Evolutionary conservation across 2,888 invertebrate genomes (phyloP).

Genomic region (Pheosia gnoma): DNA sequence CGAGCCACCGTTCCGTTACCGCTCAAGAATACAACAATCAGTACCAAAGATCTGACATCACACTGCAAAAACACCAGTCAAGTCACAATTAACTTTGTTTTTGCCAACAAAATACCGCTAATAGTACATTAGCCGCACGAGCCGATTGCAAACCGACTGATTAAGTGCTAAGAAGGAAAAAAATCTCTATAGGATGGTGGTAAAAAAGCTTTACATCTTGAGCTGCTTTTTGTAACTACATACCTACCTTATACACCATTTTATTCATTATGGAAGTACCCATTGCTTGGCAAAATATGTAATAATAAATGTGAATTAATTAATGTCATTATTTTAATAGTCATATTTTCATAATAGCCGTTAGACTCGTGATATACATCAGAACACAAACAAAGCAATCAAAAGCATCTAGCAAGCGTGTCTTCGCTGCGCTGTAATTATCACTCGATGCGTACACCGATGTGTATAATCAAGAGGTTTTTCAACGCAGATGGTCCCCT

Average conservation of each 20-base stretch:
- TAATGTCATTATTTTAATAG: conserved; percentile 35
- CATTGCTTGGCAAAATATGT: background rate
- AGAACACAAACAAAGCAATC: conserved; percentile 55
- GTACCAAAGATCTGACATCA: conserved; percentile 44
- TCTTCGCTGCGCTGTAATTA: conserved; percentile 53
- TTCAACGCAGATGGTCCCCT: conserved; percentile 69
- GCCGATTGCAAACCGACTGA: background rate
- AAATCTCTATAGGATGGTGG: background rate
- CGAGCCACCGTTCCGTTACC: conserved; percentile 53
- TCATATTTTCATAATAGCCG: conserved; percentile 38
- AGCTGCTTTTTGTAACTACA: background rate
- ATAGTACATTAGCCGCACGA: conserved; percentile 2
- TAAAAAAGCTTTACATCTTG: background rate
- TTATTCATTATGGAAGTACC: too few species aligned
- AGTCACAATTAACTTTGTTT: conserved; percentile 4
- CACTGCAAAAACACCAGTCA: conserved; percentile 31
- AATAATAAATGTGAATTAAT: conserved; percentile 22
- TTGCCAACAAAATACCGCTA: conserved; percentile 4
- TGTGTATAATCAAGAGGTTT: conserved; percentile 47
- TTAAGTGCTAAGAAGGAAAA: conserved; percentile 4
- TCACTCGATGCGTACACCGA: conserved; percentile 52
- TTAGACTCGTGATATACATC: conserved; percentile 47
- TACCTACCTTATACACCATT: too few species aligned
- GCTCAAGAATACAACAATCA: conserved; percentile 46
- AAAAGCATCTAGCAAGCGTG: conserved; percentile 46